Evolutionary conservation across 1,140 invertebrate species (phyloP), one percentile per base, ranked within the genome.

Genomic region (Oscheius sp.): DNA sequence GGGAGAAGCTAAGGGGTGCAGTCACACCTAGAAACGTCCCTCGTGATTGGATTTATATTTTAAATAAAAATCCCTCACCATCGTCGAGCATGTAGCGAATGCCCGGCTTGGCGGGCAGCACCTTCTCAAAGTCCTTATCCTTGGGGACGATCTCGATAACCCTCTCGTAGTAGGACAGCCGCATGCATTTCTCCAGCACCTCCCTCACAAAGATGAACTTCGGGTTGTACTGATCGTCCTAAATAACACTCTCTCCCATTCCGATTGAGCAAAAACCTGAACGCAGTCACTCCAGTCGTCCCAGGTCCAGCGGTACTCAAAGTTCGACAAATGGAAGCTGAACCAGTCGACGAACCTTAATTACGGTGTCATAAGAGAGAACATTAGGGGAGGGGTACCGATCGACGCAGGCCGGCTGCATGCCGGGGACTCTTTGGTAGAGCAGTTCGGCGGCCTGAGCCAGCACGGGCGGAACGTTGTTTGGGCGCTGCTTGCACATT

Each of bases 291-390:
- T 73, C 87, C 88, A 88, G 68, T 88, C 87, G n/a, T 85, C 83
- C 97, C 97, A 99, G 1, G 92, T 94, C 95, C 96, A 99, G 63
- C 93, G 90, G 82, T 96, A 98, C 86, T 98, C 94, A 83, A 99
- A 99, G 87, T 99, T 99, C 84, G 95, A 98, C 85, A 99, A 88
- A 87, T 99, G 96, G 84, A 98, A 99, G 0, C 93, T 90, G 87
- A 99, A 99, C 96, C 96, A 99, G 82, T 90, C 91, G 1, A 93
- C 91, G 86, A 99, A 96, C 78, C 90, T 90, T 68, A n/a, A n/a
- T n/a, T n/a, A n/a, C n/a, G n/a, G n/a, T n/a, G n/a, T n/a, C n/a
- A n/a, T n/a, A n/a, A n/a, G n/a, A n/a, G n/a, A n/a, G n/a, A n/a
- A n/a, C n/a, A n/a, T n/a, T n/a, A n/a, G n/a, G n/a, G n/a, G n/a